Evolutionary conservation across 2,797 vertebrate species (phyloP), one percentile per base, ranked within the genome.

Genomic region (Epinephelus awoara): DNA sequence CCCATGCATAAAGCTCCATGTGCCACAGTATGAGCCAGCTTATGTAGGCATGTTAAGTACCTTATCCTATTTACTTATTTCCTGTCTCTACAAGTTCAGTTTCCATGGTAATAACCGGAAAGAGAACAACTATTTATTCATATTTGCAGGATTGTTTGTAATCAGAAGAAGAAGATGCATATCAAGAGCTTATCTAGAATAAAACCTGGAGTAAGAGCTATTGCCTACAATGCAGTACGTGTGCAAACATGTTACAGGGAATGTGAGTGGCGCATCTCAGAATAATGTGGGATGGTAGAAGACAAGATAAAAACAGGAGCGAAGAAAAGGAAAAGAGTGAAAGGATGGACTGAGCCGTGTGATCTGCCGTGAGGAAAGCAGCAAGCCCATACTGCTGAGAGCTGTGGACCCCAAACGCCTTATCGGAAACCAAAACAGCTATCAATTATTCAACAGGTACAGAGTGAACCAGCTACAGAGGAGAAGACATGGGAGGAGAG

Each of bases 371-470:
- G 84, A 90, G 89, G 82, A 82, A 76, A 88, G 84, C 86, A 87
- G 83, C 74, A 52, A 82, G 75, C 78, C 79, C 83, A 68, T 63
- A 77, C 82, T 90, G 91, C 92, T 85, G 84, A 86, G 89, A 91
- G 89, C 82, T 78, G 75, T 77, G 86, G 88, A 93, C 88, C 92
- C 85, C 85, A 84, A 90, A 91, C 72, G 91, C 85, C 91, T 93
- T 92, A 91, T 93, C 88, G 64, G 82, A 92, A 93, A 94, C 93
- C 93, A 94, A 94, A 95, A 95, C 93, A 93, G 73, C 75, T 59
- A 93, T 95, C 91, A 95, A 95, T 95, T 94, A 94, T 95, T 94
- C 93, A 94, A 92, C 91, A 92, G 91, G 89, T 94, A 94, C 91
- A 90, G 89, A 88, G 88, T 59, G 82, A 92, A 88, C 75, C 83